Evolutionary conservation across 2,888 invertebrate species (phyloP).

Genomic region (Folsomia candida): DNA sequence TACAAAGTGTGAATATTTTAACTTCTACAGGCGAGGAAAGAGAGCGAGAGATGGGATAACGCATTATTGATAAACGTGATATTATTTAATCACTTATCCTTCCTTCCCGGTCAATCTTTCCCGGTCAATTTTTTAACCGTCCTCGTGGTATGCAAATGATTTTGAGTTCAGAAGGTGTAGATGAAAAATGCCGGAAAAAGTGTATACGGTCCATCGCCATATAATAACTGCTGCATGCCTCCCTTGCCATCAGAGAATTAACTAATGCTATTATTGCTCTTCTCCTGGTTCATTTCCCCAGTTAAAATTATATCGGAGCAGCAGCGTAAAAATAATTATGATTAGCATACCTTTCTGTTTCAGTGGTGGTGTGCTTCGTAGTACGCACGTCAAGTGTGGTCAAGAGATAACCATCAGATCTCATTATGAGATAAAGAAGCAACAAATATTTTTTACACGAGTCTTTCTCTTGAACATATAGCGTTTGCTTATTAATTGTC

Average conservation of each 20-base stretch:
- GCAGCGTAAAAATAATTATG: conserved; percentile 11
- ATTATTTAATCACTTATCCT: too few relatives aligned
- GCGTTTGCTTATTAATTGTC: conserved; percentile 4
- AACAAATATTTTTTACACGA: conserved; percentile 12
- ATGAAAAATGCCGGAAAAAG: background rate
- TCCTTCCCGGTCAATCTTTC: too few relatives aligned
- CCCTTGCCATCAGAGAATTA: background rate
- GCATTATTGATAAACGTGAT: too few relatives aligned
- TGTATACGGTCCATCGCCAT: background rate
- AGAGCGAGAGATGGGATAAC: too few relatives aligned
- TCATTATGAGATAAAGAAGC: conserved; percentile 14
- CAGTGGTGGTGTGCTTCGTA: background rate
- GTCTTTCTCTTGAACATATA: too few relatives aligned
- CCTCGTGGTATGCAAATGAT: background rate
- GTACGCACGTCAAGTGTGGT: conserved; percentile 12
- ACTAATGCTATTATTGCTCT: background rate
- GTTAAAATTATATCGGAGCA: conserved; percentile 8
- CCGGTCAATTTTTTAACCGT: too few relatives aligned
- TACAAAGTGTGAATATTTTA: too few relatives aligned
- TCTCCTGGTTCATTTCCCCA: too few relatives aligned
- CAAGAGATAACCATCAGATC: conserved; percentile 11
- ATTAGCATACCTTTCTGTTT: background rate
- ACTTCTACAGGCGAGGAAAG: too few relatives aligned
- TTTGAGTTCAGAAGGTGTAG: background rate
- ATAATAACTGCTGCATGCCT: background rate